Base-by-base conservation (phyloP, 2,888 invertebrate genomes). In the Therioaphis trifolii region DNA sequence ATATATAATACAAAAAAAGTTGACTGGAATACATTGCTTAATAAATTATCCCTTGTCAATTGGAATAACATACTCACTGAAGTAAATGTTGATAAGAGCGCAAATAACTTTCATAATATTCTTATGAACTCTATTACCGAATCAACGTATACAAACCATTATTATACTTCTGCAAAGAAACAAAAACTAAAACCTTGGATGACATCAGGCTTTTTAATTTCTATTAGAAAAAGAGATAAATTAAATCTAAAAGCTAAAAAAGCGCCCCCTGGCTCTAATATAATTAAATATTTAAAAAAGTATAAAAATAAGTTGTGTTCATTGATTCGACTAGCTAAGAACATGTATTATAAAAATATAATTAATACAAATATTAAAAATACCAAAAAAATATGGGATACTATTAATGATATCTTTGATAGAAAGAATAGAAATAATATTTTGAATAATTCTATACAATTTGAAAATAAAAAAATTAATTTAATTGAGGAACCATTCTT, bases 191-290 rank as follows among this genome's bases (percentile, higher is more conserved):
- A 68, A 68, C 68, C 68, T 7, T 40, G 40, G 35, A 40, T 68
- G 0, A 18, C 40, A 7, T 2, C 68, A n/a, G n/a, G 40, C n/a
- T 9, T 68, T n/a, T 68, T 68, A n/a, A n/a, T 40, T 9, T 68
- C 7, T 68, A 40, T 68, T n/a, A 68, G 40, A n/a, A 68, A 68
- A 12, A 18, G n/a, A 68, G 40, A 68, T 68, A 40, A 40, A 68
- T 68, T 68, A 68, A 40, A n/a, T 68, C 0, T 68, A n/a, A 68
- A 68, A 68, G 40, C 40, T 35, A 68, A 68, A 68, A 68, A 15
- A 35, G 0, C 40, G 18, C 21, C 68, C n/a, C 5, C 40, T 40
- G 18, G n/a, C 12, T 68, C n/a, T 68, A 68, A 68, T 18, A n/a
- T 68, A 68, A 7, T 68, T 68, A 35, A 68, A n/a, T 68, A 68